These are phyloP conservation scores for Liasis olivaceus DNA, from an alignment of 2,797 vertebrate species.

Conservation along the genomic window DNA sequence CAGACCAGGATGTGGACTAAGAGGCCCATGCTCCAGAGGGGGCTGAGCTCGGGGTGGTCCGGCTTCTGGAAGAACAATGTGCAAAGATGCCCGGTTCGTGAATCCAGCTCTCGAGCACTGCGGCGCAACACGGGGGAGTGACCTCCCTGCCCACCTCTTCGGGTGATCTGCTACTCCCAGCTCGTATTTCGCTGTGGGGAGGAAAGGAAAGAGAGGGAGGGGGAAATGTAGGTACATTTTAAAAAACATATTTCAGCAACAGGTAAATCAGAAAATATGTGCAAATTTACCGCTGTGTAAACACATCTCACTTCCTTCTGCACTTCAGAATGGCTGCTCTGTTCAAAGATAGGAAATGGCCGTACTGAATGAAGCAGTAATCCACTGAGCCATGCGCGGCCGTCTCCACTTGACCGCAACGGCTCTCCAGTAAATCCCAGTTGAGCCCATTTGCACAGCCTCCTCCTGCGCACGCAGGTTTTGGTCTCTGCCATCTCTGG, in stretches of 20 bases:
- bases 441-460: not conserved
- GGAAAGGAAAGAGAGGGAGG: not conserved
- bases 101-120: not conserved
- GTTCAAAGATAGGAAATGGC: no score
- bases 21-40: slow-evolving; percentile 71
- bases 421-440: not conserved
- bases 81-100: no score
- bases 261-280: not conserved
- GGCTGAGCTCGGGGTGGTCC: rapidly evolving
- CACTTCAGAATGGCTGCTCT: no score
- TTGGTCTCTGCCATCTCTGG: not conserved
- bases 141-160: not conserved
- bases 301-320: not conserved
- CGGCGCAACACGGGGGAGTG: not conserved
- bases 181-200: not conserved
- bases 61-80: no score
- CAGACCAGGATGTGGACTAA: slow-evolving; percentile 78
- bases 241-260: not conserved
- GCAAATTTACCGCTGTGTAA: not conserved
- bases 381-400: not conserved
- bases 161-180: not conserved
- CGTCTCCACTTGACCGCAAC: not conserved
- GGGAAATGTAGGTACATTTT: not conserved
- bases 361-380: not conserved
- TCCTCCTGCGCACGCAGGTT: not conserved